phyloP scores from a whole-genome alignment of 2,797 vertebrate genomes.

The Phoebastria nigripes region DNA sequence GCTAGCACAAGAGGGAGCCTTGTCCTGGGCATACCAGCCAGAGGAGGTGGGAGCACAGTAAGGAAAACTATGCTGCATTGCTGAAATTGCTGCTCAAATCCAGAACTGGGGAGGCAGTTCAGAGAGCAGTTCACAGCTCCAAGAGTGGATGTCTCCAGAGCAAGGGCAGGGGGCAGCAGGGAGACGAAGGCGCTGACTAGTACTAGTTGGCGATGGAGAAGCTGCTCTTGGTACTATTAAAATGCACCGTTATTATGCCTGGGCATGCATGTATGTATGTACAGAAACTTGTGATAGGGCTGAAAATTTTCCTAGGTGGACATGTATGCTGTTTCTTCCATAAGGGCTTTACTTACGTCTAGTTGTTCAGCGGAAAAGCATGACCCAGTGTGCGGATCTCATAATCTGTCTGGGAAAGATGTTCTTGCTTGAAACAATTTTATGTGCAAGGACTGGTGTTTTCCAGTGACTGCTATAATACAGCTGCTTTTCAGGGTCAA shows the following conservation, averaged over 20 bases:
- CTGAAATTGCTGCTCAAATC: neutral
- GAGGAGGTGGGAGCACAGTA: neutral
- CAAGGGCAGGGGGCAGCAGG: neutral
- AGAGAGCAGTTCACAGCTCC: neutral
- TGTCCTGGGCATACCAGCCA: neutral
- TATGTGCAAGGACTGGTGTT: neutral
- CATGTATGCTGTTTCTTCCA: neutral
- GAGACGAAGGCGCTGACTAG: neutral
- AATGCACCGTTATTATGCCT: neutral
- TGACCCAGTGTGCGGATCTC: neutral
- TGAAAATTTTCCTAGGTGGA: neutral
- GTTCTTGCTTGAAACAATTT: neutral
- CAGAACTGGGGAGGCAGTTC: neutral
- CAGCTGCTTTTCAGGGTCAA: slow-evolving; percentile 4
- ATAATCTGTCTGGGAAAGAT: neutral
- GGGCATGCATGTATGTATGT: no score
- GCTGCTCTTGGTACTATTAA: neutral
- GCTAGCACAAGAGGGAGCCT: neutral
- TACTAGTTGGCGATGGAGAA: neutral
- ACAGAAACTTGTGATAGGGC: neutral
- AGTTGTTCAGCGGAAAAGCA: neutral
- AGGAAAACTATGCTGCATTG: neutral
- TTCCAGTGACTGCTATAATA: neutral
- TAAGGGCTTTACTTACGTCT: neutral
- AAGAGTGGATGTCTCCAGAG: neutral